Conservation (phyloP, 2,113 vertebrate species). For the Petrocephalus microphthalmus region DNA sequence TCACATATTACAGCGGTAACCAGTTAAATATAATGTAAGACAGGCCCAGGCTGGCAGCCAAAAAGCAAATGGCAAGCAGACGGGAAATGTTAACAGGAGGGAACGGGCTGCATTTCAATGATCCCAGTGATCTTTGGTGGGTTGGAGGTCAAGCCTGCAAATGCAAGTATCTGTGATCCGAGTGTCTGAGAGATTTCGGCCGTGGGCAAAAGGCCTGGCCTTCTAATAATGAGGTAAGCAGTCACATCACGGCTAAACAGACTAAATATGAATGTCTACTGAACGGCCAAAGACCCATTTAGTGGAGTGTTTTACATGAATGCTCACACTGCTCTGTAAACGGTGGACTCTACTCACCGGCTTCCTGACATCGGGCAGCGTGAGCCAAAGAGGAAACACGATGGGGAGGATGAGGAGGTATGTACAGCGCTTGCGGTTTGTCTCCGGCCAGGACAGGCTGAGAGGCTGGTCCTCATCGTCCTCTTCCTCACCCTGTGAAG, state of each 20-base stretch:
- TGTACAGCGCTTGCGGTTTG: slow-evolving; percentile 69
- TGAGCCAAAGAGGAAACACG: slow-evolving; percentile 82
- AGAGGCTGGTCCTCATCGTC: slow-evolving; percentile 84
- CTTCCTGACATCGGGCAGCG: slow-evolving; percentile 88
- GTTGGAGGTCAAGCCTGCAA: background rate
- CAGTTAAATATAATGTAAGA: background rate
- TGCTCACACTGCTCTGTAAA: background rate
- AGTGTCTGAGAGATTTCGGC: background rate
- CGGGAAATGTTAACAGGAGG: background rate
- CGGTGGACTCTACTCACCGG: slow-evolving; percentile 52
- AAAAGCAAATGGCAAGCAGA: background rate
- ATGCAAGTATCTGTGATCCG: background rate
- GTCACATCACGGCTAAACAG: background rate
- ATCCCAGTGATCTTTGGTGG: background rate
- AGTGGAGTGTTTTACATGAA: background rate
- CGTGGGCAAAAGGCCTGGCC: background rate
- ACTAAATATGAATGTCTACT: background rate
- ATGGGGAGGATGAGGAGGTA: slow-evolving; percentile 87
- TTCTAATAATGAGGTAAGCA: background rate
- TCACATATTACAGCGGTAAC: background rate
- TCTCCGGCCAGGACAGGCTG: slow-evolving; percentile 87
- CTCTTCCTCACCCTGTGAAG: slow-evolving; percentile 62
- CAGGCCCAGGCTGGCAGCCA: background rate
- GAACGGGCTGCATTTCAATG: background rate
- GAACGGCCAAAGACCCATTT: background rate